Evolutionary conservation across 2,113 vertebrate genomes (phyloP), one percentile per base, ranked within the genome.

Genomic region (Psilopsiagon aymara): DNA sequence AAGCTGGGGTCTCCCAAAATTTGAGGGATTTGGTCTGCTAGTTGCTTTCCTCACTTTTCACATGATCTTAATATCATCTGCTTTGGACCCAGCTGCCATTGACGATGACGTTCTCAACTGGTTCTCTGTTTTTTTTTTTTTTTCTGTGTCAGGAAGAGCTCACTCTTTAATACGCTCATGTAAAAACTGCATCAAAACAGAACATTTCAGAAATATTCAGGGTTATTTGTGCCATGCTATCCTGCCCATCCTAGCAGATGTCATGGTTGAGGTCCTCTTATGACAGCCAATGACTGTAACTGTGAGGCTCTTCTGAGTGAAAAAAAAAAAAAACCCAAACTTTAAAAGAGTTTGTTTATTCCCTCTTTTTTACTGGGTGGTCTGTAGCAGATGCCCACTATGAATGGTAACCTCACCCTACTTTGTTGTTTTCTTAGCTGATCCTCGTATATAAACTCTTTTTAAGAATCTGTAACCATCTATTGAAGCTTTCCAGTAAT

Each of bases 401-500:
- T 53, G 29, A 15, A 76, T 27, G 13, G 39, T 17, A 2, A 2
- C 4, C 5, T 20, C 6, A 4, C 5, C 16, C 25, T 9, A 1
- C 46, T 60, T 41, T 35, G 11, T 20, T 43, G n/a, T 5, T 78
- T 71, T 83, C 59, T 83, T 92, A 31, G 44, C 14, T 71, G 17
- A 41, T 73, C 10, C 59, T 88, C 33, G 35, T 24, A 46, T 70
- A 59, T 31, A 59, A 73, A n/a, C 7, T 64, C 31, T 44, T 27
- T 37, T 82, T 49, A 70, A 64, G 49, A 82, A 29, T 14, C 13
- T 77, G 10, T 63, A 70, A 51, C 27, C 16, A 1, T 39, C 27
- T 49, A 11, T 28, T 51, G 27, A 49, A 73, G 33, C 9, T 25
- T 28, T 79, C 43, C 21, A 57, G 9, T 43, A 33, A 39, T 8